Conservation (phyloP, 2,113 vertebrate genomes). For the Felis chaus region DNA sequence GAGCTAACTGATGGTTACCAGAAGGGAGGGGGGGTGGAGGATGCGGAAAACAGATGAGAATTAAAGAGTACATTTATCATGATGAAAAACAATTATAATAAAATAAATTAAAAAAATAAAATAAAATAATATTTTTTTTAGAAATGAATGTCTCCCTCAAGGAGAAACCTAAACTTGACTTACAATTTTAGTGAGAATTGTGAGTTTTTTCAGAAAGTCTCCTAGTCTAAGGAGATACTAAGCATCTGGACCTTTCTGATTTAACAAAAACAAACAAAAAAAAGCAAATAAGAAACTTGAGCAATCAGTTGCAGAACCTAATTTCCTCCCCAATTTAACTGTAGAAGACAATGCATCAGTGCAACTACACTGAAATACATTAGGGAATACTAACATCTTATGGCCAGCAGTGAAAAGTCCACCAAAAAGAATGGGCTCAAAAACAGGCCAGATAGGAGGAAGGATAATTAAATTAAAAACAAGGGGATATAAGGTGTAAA, state of each 20-base stretch:
- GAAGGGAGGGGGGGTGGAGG: background rate
- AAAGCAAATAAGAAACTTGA: background rate
- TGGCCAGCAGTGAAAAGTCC: slow-evolving; percentile 13
- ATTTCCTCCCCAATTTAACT: background rate
- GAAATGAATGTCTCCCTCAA: background rate
- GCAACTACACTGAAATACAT: background rate
- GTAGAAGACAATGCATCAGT: background rate
- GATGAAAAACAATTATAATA: background rate
- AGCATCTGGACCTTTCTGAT: background rate
- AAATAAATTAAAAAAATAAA: background rate
- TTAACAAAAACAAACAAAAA: background rate
- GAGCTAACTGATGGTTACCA: background rate
- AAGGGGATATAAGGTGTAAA: background rate
- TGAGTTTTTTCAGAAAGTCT: background rate
- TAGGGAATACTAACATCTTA: slow-evolving; percentile 57
- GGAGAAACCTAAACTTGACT: background rate
- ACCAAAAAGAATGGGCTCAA: background rate
- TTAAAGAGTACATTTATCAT: background rate
- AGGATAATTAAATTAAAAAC: background rate
- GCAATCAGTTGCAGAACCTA: background rate
- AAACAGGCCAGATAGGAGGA: background rate
- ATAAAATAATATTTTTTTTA: background rate
- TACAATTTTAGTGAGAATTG: background rate
- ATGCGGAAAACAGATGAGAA: background rate
- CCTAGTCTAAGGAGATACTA: background rate